Conservation (phyloP, 1,140 invertebrate genomes). For the Calliphora vicina region DNA sequence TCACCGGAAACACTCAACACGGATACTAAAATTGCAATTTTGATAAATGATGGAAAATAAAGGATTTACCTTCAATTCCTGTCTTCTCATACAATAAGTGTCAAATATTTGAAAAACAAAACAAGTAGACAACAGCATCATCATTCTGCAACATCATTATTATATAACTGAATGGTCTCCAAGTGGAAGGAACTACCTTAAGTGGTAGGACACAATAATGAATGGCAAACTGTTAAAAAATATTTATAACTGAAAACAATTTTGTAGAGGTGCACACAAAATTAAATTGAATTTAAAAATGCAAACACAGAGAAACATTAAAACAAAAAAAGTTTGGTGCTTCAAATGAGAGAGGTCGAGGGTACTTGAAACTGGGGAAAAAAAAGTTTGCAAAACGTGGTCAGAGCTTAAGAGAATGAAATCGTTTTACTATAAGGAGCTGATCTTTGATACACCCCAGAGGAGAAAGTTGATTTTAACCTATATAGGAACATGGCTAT, state of each 20-base stretch:
- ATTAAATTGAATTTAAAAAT: not conserved
- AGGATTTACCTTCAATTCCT: not conserved
- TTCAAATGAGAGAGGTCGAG: too few relatives aligned
- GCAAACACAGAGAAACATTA: too few relatives aligned
- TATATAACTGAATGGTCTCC: not conserved
- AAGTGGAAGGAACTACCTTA: not conserved
- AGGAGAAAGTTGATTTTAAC: too few relatives aligned
- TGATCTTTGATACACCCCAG: too few relatives aligned
- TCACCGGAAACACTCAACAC: not conserved
- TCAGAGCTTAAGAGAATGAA: too few relatives aligned
- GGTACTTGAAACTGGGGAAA: too few relatives aligned
- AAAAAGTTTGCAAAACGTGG: too few relatives aligned
- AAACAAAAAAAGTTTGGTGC: too few relatives aligned
- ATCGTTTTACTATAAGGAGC: too few relatives aligned
- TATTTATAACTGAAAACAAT: not conserved
- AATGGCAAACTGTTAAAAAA: not conserved
- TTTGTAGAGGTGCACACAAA: not conserved
- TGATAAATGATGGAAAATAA: not conserved
- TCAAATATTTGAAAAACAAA: not conserved
- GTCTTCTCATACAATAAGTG: not conserved
- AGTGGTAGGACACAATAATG: not conserved
- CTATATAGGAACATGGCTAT: too few relatives aligned
- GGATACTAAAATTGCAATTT: not conserved
- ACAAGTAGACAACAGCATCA: too few relatives aligned
- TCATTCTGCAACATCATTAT: not conserved